Evolutionary conservation across 2,113 vertebrate genomes (phyloP).

Genomic region (Phylloscopus whistleri): DNA sequence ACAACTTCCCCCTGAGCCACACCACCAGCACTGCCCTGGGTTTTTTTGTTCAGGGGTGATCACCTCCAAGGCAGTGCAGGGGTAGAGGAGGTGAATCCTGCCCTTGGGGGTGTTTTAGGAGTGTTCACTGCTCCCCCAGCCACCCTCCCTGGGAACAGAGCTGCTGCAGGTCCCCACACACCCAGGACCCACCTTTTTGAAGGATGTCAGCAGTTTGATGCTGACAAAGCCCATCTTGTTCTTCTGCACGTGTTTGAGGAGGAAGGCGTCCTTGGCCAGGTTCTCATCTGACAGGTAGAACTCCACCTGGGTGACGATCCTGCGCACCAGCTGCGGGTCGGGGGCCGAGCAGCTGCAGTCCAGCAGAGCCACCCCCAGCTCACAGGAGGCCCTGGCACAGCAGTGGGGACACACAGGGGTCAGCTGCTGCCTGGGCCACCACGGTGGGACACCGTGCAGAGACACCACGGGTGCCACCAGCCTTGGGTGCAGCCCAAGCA

Average conservation of each 20-base stretch:
- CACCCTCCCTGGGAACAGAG: not conserved
- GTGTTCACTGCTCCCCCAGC: not conserved
- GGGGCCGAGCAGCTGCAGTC: conserved; percentile 23
- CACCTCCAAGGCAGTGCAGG: rapidly evolving
- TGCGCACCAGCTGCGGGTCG: conserved; percentile 30
- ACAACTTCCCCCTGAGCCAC: rapidly evolving
- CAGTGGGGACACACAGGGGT: rapidly evolving
- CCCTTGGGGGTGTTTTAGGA: not conserved
- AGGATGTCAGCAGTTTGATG: conserved; percentile 78
- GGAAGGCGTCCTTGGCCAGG: conserved; percentile 74
- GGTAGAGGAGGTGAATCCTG: not conserved
- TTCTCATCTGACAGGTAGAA: conserved; percentile 76
- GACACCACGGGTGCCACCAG: rapidly evolving
- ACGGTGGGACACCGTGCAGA: rapidly evolving
- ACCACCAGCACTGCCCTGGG: not conserved
- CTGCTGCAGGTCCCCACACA: not conserved
- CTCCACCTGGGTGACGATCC: conserved; percentile 74
- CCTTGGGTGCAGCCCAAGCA: rapidly evolving
- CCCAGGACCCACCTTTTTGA: conserved; percentile 71
- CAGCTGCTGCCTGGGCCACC: rapidly evolving
- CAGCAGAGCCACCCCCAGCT: conserved; percentile 16
- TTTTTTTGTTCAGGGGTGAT: rapidly evolving
- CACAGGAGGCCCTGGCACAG: conserved; percentile 16
- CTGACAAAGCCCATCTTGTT: conserved; percentile 80
- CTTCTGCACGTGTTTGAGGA: conserved; percentile 77